A percentile compares a stretch with the other conserved stretches of the same genome.
phyloP scores from a whole-genome alignment of 2,797 vertebrate species.

The Percopsis omiscomaycus region DNA sequence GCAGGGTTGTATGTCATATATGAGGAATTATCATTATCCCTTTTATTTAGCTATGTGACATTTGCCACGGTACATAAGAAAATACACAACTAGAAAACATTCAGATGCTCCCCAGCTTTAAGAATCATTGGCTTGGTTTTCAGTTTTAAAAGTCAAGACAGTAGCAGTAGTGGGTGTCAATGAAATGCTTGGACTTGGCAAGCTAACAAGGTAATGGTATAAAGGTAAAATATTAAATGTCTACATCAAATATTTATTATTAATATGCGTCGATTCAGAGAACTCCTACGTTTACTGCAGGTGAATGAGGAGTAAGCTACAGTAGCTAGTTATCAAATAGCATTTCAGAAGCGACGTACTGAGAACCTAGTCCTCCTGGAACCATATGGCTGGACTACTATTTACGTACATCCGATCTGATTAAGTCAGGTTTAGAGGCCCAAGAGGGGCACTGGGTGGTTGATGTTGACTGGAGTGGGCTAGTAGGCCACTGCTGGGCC shows the following conservation, averaged over 20 bases:
- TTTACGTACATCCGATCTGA: slow-evolving; percentile 71
- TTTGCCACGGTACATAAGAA: no score
- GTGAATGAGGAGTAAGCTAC: slow-evolving; percentile 7
- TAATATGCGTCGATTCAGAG: not conserved
- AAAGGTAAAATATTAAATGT: no score
- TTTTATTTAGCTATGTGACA: no score
- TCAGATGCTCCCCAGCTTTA: no score
- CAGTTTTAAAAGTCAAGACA: no score
- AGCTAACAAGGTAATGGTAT: not conserved
- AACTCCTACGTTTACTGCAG: slow-evolving; percentile 3
- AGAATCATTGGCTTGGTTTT: no score
- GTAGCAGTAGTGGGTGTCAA: no score
- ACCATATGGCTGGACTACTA: slow-evolving; percentile 68
- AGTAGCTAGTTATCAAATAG: slow-evolving; percentile 10
- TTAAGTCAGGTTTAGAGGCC: slow-evolving; percentile 68
- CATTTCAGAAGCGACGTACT: slow-evolving; percentile 29
- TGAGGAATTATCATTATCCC: no score
- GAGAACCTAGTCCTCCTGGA: slow-evolving; percentile 42
- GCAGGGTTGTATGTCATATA: no score
- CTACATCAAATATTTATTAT: slow-evolving; percentile 21
- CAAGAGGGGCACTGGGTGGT: slow-evolving; percentile 55
- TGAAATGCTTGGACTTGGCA: not conserved
- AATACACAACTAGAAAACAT: no score
- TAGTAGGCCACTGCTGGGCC: slow-evolving; percentile 62
- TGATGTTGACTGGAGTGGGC: slow-evolving; percentile 73